Evolutionary conservation across 64 coral and sea anemone genomes (phyloP).

Genomic region (Dendrophyllia cribrosa): DNA sequence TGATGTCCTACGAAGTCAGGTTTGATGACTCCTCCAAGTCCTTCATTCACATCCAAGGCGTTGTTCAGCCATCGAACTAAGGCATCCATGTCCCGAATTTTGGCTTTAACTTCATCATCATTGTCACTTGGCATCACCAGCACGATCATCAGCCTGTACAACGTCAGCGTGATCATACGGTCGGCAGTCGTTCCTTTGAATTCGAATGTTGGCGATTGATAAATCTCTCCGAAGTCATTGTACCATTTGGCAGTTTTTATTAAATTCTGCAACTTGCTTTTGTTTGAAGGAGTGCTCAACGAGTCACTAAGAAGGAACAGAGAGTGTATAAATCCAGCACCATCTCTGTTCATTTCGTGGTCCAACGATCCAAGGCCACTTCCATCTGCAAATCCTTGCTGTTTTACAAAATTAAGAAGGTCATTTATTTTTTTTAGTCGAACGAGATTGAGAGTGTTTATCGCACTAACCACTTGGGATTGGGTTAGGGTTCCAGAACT

Average conservation of each 20-base stretch:
- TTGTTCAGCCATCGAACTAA: slow-evolving; percentile 39
- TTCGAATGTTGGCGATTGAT: slow-evolving; percentile 57
- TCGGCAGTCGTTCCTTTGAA: slow-evolving; percentile 79
- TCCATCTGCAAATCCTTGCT: slow-evolving; percentile 63
- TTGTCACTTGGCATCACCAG: slow-evolving; percentile 38
- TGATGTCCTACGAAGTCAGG: slow-evolving; percentile 69
- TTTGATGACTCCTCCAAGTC: slow-evolving; percentile 64
- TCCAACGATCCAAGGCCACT: slow-evolving; percentile 55
- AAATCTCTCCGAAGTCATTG: slow-evolving; percentile 69
- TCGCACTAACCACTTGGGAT: not conserved
- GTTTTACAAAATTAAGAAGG: slow-evolving; percentile 28
- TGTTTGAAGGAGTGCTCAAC: not conserved
- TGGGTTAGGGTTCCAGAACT: too few species aligned
- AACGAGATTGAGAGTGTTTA: not conserved
- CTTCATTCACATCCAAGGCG: slow-evolving; percentile 56
- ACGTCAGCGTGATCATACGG: slow-evolving; percentile 57
- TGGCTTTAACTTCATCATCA: slow-evolving; percentile 31
- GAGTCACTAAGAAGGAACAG: slow-evolving; percentile 57
- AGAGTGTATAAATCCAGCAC: slow-evolving; percentile 40
- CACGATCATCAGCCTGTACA: slow-evolving; percentile 63
- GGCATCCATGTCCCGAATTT: slow-evolving; percentile 59
- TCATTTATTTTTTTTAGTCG: not conserved
- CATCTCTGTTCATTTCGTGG: slow-evolving; percentile 61
- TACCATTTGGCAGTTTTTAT: slow-evolving; percentile 69
- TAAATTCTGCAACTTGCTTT: not conserved